These are phyloP conservation scores for Cremastinae sp. DNA, from an alignment of 2,888 invertebrate genomes.

Conservation along the genomic window DNA sequence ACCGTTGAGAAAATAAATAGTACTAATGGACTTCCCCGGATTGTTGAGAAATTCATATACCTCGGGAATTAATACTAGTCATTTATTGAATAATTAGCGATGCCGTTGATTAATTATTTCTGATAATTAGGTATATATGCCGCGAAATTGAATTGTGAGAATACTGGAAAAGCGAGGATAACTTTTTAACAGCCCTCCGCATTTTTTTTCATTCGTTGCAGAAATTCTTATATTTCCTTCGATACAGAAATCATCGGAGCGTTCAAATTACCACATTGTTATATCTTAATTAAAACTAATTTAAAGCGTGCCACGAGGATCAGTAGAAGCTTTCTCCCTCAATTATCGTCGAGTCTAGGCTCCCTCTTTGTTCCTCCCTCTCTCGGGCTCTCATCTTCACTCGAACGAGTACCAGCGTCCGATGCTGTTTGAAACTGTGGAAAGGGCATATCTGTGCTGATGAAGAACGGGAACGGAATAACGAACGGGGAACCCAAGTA, in stretches of 20 bases:
- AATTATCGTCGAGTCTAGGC: constrained; percentile 62
- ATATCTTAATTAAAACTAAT: constrained; percentile 71
- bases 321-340: constrained; percentile 62
- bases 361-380: constrained; percentile 2
- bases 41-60: no score
- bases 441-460: background rate
- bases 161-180: no score
- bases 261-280: constrained; percentile 64
- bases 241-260: constrained; percentile 21
- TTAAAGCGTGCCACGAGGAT: constrained; percentile 61
- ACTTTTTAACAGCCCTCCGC: background rate
- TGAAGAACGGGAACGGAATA: constrained; percentile 27
- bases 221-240: constrained; percentile 2
- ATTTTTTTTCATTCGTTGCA: background rate
- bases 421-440: constrained; percentile 5
- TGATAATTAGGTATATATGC: background rate
- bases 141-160: no score
- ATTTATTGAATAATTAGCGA: background rate
- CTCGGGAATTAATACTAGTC: no score
- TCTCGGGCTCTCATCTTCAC: constrained; percentile 7
- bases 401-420: constrained; percentile 19
- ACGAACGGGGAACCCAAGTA: constrained; percentile 15
- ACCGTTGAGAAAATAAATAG: no score
- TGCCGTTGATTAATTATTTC: background rate
- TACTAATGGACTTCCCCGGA: no score